A percentile compares a stretch with the other conserved stretches of the same genome.
Evolutionary conservation across 2,888 invertebrate species (phyloP).

Genomic region (Pyrochroa serraticornis): DNA sequence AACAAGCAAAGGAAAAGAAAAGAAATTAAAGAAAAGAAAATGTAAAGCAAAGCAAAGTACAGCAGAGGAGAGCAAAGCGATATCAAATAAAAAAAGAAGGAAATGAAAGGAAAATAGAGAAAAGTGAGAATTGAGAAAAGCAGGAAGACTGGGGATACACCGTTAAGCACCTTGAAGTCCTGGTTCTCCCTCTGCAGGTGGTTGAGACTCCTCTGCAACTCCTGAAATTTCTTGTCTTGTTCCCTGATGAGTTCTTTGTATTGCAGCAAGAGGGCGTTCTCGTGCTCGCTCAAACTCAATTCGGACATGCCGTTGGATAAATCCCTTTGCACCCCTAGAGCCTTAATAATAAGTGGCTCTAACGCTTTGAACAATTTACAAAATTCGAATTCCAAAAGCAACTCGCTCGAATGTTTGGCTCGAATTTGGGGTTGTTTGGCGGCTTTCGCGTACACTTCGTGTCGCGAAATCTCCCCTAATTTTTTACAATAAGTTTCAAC

Average conservation of each 20-base stretch:
- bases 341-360: slow-evolving; percentile 60
- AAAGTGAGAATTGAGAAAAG: too few species aligned
- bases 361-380: slow-evolving; percentile 86
- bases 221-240: slow-evolving; percentile 76
- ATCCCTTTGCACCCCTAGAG: slow-evolving; percentile 56
- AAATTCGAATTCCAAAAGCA: slow-evolving; percentile 94
- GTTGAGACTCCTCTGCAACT: slow-evolving; percentile 54
- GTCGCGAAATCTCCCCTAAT: slow-evolving; percentile 82
- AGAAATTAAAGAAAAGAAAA: too few species aligned
- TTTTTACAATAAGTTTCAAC: slow-evolving; percentile 86
- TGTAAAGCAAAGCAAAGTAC: too few species aligned
- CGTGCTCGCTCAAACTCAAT: slow-evolving; percentile 58
- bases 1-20: too few species aligned
- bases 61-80: too few species aligned
- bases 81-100: too few species aligned
- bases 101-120: slow-evolving; percentile 7
- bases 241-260: slow-evolving; percentile 91
- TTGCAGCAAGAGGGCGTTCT: slow-evolving; percentile 67
- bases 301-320: slow-evolving; percentile 61
- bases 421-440: slow-evolving; percentile 92
- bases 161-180: slow-evolving; percentile 55
- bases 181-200: slow-evolving; percentile 50
- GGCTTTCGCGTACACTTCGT: slow-evolving; percentile 90
- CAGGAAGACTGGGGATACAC: neutral
- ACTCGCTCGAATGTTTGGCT: slow-evolving; percentile 75